phyloP scores from a whole-genome alignment of 2,888 invertebrate genomes.

The Magallana nippona region DNA sequence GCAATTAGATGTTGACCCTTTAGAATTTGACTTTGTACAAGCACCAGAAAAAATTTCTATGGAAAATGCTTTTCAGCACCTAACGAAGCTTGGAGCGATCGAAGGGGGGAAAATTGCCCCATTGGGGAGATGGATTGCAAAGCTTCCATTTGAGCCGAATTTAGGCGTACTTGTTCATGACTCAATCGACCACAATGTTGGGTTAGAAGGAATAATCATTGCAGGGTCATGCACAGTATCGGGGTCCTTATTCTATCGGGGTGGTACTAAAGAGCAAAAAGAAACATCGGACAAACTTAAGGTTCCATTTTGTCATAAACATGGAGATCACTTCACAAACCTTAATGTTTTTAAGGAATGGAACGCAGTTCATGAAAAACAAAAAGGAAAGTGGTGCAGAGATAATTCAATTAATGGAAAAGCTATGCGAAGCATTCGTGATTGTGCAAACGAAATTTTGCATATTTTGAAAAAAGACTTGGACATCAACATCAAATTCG shows the following conservation, averaged over 20 bases:
- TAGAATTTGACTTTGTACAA: conserved; percentile 77
- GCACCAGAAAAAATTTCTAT: conserved; percentile 69
- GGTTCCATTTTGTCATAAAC: conserved; percentile 68
- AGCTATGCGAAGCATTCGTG: conserved; percentile 67
- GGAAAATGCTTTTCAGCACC: conserved; percentile 63
- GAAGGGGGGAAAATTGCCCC: conserved; percentile 69
- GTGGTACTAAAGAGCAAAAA: conserved; percentile 66
- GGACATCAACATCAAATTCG: conserved; percentile 42
- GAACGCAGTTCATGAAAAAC: conserved; percentile 62
- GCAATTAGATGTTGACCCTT: conserved; percentile 72
- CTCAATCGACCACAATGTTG: conserved; percentile 60
- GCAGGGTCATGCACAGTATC: conserved; percentile 70
- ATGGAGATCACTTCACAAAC: conserved; percentile 73
- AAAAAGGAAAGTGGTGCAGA: conserved; percentile 73
- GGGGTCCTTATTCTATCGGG: conserved; percentile 73
- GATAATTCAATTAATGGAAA: conserved; percentile 76
- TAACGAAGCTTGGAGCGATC: conserved; percentile 72
- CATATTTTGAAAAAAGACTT: conserved; percentile 60
- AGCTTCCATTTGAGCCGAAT: conserved; percentile 75
- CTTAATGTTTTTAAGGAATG: conserved; percentile 72
- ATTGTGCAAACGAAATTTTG: conserved; percentile 63
- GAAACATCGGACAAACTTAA: conserved; percentile 68
- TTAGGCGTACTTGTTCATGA: conserved; percentile 67
- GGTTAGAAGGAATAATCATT: conserved; percentile 72
- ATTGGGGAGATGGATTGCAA: conserved; percentile 73